Evolutionary conservation across 2,888 invertebrate genomes (phyloP), one percentile per base, ranked within the genome.

Genomic region (Amphipoea oculea): DNA sequence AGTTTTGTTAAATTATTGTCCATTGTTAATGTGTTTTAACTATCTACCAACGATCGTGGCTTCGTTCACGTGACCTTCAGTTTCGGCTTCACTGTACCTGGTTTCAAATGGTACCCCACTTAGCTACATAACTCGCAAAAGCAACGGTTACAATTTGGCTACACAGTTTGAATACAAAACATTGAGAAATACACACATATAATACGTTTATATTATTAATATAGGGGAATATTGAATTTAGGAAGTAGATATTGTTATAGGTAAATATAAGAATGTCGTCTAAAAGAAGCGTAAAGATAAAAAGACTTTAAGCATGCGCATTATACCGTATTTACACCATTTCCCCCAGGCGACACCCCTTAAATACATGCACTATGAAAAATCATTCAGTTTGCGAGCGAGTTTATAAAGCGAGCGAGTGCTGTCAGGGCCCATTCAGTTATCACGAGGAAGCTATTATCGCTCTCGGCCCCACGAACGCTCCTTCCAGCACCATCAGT

Each of bases 361-460:
- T 82, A 79, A 84, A 82, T 73, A 83, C 76, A 78, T 67, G 65
- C 82, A 77, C 76, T 76, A 73, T 85, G 86, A 89, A 92, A 92
- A 90, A 88, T 86, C 90, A 89, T 89, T 90, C 88, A 88, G 88
- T 92, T 92, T 90, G 84, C 85, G 54, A 85, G 42, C 81, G 83
- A 90, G 89, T 92, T 90, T 89, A 89, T 92, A 91, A 91, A 92
- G 82, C 89, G 54, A 67, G 76, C 80, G 88, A 86, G 83, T 88
- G 86, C 89, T 89, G 90, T 90, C 91, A 90, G 85, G 45, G 85
- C 88, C 93, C 92, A 92, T 94, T 93, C 93, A 92, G 91, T 88
- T 93, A 92, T 93, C 93, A 88, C 89, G 86, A 92, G 94, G 94
- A 94, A 94, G 94, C 93, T 90, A 94, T 94, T 94, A 94, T 90